A percentile compares a stretch with the other conserved stretches of the same genome.
phyloP scores from a whole-genome alignment of 2,888 invertebrate genomes.

The Scrobipalpa atriplicella region DNA sequence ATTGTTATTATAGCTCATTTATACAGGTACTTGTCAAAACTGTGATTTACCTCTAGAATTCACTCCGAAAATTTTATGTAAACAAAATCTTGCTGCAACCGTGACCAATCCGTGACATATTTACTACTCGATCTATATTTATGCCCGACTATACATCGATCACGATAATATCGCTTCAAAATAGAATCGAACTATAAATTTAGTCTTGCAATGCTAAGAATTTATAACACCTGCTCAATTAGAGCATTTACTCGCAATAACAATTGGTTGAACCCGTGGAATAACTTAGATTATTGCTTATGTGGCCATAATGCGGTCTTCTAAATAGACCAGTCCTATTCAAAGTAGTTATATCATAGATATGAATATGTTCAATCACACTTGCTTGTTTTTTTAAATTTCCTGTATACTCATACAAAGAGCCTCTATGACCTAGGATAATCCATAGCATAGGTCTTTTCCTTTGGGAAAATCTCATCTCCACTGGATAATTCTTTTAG shows the following conservation, averaged over 20 bases:
- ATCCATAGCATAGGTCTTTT: no score
- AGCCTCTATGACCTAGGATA: no score
- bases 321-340: background rate
- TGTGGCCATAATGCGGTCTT: background rate
- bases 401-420: no score
- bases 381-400: no score
- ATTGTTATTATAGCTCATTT: background rate
- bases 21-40: background rate
- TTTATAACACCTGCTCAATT: constrained; percentile 11
- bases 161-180: background rate
- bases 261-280: constrained; percentile 1
- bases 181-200: background rate
- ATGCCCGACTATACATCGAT: background rate
- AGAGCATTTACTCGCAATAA: background rate
- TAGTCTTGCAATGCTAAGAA: background rate
- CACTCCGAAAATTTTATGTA: background rate
- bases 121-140: no score
- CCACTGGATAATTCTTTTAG: no score
- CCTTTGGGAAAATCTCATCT: no score
- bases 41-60: background rate
- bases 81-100: background rate
- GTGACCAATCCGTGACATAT: background rate
- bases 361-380: background rate
- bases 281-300: background rate
- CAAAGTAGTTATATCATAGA: background rate